Evolutionary conservation across 2,888 invertebrate species (phyloP).

Genomic region (Agrotis ipsilon): DNA sequence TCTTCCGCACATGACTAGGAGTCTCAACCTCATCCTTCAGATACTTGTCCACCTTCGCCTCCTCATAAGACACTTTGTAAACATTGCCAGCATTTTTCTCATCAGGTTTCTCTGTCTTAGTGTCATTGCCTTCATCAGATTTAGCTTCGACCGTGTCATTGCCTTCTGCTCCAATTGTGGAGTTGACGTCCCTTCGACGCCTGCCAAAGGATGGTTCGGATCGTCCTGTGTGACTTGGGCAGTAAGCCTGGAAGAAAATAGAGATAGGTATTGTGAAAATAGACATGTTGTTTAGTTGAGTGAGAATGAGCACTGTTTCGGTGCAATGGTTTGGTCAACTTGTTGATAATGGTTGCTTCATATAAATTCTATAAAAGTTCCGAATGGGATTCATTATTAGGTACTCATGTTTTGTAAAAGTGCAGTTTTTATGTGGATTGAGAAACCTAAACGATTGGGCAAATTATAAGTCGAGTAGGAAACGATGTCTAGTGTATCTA

Average conservation of each 20-base stretch:
- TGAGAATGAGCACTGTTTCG: too few relatives aligned
- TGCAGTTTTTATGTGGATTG: too few relatives aligned
- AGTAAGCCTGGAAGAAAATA: conserved; percentile 92
- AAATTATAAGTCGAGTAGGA: too few relatives aligned
- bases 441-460: too few relatives aligned
- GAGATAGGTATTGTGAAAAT: neutral
- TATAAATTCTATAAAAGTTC: too few relatives aligned
- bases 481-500: too few relatives aligned
- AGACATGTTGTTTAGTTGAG: too few relatives aligned
- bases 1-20: conserved; percentile 96
- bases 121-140: conserved; percentile 68
- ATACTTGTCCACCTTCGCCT: conserved; percentile 84
- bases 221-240: conserved; percentile 95
- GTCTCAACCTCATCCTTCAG: conserved; percentile 90
- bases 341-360: too few relatives aligned
- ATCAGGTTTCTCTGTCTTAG: conserved; percentile 70
- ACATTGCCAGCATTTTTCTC: conserved; percentile 75
- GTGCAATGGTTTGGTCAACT: too few relatives aligned
- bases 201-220: conserved; percentile 96
- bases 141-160: conserved; percentile 81
- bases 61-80: conserved; percentile 85
- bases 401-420: too few relatives aligned
- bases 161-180: conserved; percentile 75
- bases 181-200: conserved; percentile 91
- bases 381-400: too few relatives aligned